Percentiles rank a stretch among this genome's conserved stretches.
These are phyloP conservation scores for Lamproptera curius DNA, from an alignment of 2,888 invertebrate species.

Conservation along the genomic window DNA sequence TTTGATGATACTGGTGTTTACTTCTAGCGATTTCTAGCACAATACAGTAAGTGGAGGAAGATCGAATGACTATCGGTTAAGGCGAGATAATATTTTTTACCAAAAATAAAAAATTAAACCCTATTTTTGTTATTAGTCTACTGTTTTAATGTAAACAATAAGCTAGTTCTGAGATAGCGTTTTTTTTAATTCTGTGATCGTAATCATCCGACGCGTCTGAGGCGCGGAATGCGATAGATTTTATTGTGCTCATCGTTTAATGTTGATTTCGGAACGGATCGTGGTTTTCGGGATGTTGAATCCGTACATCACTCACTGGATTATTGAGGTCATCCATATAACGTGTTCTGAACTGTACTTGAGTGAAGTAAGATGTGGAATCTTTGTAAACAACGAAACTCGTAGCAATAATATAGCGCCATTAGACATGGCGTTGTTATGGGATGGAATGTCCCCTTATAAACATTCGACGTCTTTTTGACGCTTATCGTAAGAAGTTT, in stretches of 20 bases:
- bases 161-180: conserved; percentile 55
- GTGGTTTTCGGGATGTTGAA: neutral
- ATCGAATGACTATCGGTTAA: conserved; percentile 46
- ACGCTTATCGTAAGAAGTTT: too few relatives aligned
- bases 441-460: too few relatives aligned
- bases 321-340: too few relatives aligned
- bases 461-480: too few relatives aligned
- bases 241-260: conserved; percentile 2
- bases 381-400: too few relatives aligned
- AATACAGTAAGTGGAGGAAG: conserved; percentile 41
- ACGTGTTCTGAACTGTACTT: too few relatives aligned
- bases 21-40: conserved; percentile 41
- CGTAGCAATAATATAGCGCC: too few relatives aligned
- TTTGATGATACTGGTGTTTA: conserved; percentile 24
- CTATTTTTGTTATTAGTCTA: conserved; percentile 68
- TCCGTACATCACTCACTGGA: neutral
- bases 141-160: conserved; percentile 53
- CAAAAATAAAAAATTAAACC: too few relatives aligned
- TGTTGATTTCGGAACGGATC: neutral
- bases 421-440: too few relatives aligned
- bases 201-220: conserved; percentile 53
- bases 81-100: conserved; percentile 59
- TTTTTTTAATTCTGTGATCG: conserved; percentile 67
- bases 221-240: conserved; percentile 34
- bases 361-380: too few relatives aligned